These are phyloP conservation scores for Hystrix cristata DNA, from an alignment of 2,113 vertebrate genomes.

Conservation along the genomic window DNA sequence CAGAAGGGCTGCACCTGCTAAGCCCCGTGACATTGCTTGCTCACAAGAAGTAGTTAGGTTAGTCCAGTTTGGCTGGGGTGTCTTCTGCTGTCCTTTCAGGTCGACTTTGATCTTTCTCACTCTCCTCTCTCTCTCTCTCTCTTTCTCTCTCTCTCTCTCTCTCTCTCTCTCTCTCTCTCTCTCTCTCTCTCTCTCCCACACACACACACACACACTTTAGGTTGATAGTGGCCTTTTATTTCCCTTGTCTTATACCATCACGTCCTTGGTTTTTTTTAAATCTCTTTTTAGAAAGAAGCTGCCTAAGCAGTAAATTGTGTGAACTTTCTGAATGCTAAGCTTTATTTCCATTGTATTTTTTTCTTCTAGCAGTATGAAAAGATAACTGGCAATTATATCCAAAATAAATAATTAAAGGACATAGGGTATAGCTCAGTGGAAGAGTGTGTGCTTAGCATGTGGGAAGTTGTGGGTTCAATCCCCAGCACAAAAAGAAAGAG, in stretches of 20 bases:
- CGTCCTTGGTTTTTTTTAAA: no score
- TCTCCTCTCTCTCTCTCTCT: background rate
- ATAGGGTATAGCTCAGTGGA: background rate
- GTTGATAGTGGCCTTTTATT: background rate
- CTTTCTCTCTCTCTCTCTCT: background rate
- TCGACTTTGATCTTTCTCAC: background rate
- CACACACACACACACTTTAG: background rate
- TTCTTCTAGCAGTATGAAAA: background rate
- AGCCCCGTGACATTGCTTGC: accelerated
- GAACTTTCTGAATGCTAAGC: background rate
- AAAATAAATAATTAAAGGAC: background rate
- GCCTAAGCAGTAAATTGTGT: background rate
- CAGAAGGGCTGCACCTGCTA: background rate
- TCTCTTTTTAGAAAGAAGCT: background rate
- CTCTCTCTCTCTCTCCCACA: background rate
- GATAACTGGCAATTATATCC: background rate
- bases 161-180: background rate
- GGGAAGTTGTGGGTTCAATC: background rate
- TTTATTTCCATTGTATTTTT: slow-evolving; percentile 4
- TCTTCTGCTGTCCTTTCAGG: background rate
- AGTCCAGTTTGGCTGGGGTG: no score
- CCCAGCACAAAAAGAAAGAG: background rate
- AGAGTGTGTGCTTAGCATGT: background rate
- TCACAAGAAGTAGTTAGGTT: background rate
- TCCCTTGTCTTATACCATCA: background rate